Evolutionary conservation across 2,797 vertebrate genomes (phyloP).

Genomic region (Halcyon chelicuti): DNA sequence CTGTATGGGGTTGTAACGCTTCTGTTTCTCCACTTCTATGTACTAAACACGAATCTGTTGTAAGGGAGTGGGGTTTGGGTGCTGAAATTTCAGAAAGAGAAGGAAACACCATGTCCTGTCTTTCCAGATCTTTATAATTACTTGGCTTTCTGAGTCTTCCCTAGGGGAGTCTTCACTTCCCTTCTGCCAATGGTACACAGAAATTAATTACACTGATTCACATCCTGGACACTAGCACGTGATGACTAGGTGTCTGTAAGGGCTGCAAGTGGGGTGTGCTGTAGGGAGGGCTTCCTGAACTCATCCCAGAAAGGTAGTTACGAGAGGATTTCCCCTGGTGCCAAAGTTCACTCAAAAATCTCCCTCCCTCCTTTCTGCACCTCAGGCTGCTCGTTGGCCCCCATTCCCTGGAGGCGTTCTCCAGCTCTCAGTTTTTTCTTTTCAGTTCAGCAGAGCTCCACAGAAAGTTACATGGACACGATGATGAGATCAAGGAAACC

Average conservation of each 20-base stretch:
- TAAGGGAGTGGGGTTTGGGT: not conserved
- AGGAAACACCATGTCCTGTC: not conserved
- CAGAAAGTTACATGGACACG: not conserved
- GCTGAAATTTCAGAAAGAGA: not conserved
- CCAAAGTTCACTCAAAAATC: not conserved
- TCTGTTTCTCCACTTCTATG: not conserved
- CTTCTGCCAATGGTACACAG: not conserved
- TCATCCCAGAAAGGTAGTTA: not conserved
- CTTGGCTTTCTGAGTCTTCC: constrained; percentile 4
- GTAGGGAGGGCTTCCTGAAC: not conserved
- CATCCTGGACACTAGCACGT: constrained; percentile 21
- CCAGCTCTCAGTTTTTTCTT: not conserved
- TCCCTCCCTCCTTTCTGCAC: not conserved
- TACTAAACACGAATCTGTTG: not conserved
- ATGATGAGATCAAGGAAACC: not conserved
- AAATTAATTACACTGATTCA: constrained; percentile 47
- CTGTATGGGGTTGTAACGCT: not conserved
- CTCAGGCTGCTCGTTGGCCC: not conserved
- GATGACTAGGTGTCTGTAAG: not conserved
- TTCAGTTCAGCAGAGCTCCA: not conserved
- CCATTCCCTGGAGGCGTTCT: not conserved
- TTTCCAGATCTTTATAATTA: constrained; percentile 16
- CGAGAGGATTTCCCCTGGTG: not conserved
- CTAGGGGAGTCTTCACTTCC: not conserved
- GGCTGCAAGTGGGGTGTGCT: not conserved